Conservation (phyloP, 1,140 invertebrate species). For the Chymomyza costata region DNA sequence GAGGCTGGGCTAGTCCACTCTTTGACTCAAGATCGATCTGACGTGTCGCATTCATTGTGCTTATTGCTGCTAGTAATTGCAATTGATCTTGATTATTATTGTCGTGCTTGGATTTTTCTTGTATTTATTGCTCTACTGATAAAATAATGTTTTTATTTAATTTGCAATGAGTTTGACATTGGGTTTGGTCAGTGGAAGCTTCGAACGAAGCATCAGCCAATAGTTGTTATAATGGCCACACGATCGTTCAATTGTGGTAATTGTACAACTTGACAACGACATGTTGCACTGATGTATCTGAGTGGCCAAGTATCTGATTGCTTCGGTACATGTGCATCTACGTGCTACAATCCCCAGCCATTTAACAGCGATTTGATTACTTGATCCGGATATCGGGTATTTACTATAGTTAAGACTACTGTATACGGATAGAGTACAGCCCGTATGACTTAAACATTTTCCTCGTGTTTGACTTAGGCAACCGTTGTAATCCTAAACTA, state of each 20-base stretch:
- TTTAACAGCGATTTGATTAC: neutral
- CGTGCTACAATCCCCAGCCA: slow-evolving; percentile 42
- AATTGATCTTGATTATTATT: slow-evolving; percentile 73
- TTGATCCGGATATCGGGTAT: too few species aligned
- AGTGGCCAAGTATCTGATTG: neutral
- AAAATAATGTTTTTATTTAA: slow-evolving; percentile 66
- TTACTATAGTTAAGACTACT: too few species aligned
- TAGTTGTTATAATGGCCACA: too few species aligned
- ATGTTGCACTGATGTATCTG: slow-evolving; percentile 30
- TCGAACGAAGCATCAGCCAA: neutral
- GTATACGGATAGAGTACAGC: too few species aligned
- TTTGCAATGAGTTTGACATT: slow-evolving; percentile 46
- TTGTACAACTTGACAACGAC: slow-evolving; percentile 48
- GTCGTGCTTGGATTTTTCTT: slow-evolving; percentile 31
- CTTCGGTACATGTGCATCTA: too few species aligned
- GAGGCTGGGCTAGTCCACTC: slow-evolving; percentile 22
- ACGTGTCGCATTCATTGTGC: slow-evolving; percentile 47
- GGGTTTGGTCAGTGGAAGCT: slow-evolving; percentile 19
- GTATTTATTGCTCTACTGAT: slow-evolving; percentile 20
- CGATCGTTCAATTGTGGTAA: slow-evolving; percentile 47
- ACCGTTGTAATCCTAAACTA: too few species aligned
- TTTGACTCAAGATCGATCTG: slow-evolving; percentile 36
- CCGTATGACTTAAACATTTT: too few species aligned
- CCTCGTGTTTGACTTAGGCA: too few species aligned
- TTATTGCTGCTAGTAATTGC: slow-evolving; percentile 73